Evolutionary conservation across 2,113 vertebrate species (phyloP), one percentile per base, ranked within the genome.

Genomic region (Eretmochelys imbricata): DNA sequence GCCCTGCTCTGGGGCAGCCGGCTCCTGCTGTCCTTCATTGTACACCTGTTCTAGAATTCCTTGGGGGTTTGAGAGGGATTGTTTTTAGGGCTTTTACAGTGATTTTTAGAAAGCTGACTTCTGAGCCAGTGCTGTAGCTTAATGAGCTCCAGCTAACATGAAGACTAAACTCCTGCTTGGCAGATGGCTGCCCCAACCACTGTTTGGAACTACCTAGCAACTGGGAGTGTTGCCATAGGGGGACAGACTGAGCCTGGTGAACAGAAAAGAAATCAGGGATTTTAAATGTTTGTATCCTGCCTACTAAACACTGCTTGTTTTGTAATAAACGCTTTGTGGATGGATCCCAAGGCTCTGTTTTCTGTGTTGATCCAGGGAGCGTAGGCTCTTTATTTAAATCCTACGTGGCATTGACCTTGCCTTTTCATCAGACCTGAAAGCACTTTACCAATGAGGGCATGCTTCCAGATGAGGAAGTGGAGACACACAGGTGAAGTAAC

Each of bases 261-360:
- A 50, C 31, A 29, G 79, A 50, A 82, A 62, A 1, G 2, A 55
- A 53, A 91, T 81, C 53, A 82, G 89, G 75, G 88, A 80, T 13
- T 81, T 57, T 24, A 29, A 42, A 62, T 42, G 35, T 50, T 88
- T 93, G 79, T 20, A 90, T 51, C 0, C 35, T 16, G 20, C 50
- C 72, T 2, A 10, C 24, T 51, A 50, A 85, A 19, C 82, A 38
- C 2, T 4, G 65, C n/a, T 50, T 85, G 87, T 95, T 97, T 97
- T 97, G 16, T 96, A 97, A 95, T 97, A 97, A 96, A 97, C 3
- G 27, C 89, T 79, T n/a, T 89, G 72, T 35, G 84, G 8, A 42
- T 91, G 42, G 12, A 5, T 62, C 53, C 4, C 16, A 16, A 19
- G 35, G 29, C 59, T 54, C 55, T 69, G 62, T 69, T 69, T 62